Conservation (phyloP, 2,797 vertebrate genomes). For the Diplodus puntazzo region DNA sequence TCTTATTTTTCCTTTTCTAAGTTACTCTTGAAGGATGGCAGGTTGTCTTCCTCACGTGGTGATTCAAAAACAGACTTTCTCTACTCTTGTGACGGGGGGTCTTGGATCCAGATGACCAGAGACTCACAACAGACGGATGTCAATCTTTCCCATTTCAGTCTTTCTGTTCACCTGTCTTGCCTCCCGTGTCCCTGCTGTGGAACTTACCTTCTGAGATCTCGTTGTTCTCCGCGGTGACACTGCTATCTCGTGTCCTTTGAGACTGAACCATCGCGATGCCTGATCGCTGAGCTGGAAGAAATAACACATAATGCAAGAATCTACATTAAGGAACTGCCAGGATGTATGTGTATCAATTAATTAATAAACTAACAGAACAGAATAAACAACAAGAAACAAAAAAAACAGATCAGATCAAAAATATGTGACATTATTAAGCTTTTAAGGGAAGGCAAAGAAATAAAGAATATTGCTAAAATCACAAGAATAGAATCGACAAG, state of each 20-base stretch:
- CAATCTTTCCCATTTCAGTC: neutral
- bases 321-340: neutral
- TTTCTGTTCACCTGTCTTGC: constrained; percentile 12
- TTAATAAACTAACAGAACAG: neutral
- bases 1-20: neutral
- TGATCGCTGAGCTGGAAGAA: constrained; percentile 68
- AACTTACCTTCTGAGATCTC: constrained; percentile 84
- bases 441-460: neutral
- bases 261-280: constrained; percentile 57
- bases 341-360: neutral
- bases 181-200: constrained; percentile 12
- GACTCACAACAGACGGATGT: neutral
- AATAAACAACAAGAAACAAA: neutral
- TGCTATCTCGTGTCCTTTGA: constrained; percentile 55
- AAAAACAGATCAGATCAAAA: neutral
- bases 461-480: neutral
- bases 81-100: neutral
- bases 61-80: constrained; percentile 15
- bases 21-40: neutral
- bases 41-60: neutral
- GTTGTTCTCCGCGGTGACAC: constrained; percentile 65
- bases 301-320: neutral
- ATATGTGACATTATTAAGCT: neutral
- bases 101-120: constrained; percentile 29
- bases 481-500: neutral